These are phyloP conservation scores for Brachyhypopomus occidentalis DNA, from an alignment of 2,113 vertebrate species.

Conservation along the genomic window DNA sequence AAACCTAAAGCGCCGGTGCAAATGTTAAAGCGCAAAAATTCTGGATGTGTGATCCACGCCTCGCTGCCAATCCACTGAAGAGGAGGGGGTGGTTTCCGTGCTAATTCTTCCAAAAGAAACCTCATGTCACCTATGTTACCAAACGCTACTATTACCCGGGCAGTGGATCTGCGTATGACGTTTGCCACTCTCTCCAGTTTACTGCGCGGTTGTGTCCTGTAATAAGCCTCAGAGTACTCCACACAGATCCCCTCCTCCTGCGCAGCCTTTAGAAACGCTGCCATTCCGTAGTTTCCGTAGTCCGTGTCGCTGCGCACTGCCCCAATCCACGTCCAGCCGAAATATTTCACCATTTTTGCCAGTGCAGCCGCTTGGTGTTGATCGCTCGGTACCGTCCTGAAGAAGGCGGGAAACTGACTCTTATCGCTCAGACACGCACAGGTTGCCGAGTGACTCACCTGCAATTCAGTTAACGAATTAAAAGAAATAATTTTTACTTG, in stretches of 20 bases:
- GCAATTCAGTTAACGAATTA: not conserved
- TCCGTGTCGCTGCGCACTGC: conserved; percentile 69
- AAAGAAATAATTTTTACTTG: not conserved
- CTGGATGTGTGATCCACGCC: conserved; percentile 60
- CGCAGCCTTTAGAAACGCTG: conserved; percentile 61
- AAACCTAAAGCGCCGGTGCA: conserved; percentile 63
- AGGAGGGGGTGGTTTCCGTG: conserved; percentile 45
- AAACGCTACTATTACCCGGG: conserved; percentile 68
- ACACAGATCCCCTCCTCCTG: conserved; percentile 66
- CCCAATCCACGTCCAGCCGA: conserved; percentile 76
- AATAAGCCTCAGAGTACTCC: conserved; percentile 64
- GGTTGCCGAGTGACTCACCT: conserved; percentile 76
- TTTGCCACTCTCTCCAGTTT: conserved; percentile 64
- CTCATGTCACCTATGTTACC: conserved; percentile 55
- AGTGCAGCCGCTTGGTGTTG: conserved; percentile 67
- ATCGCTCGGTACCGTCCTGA: conserved; percentile 74
- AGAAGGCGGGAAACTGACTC: conserved; percentile 65
- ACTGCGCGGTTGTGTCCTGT: conserved; percentile 52
- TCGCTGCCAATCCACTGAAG: conserved; percentile 72
- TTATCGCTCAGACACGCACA: conserved; percentile 72
- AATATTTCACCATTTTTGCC: conserved; percentile 65
- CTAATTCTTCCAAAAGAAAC: conserved; percentile 61
- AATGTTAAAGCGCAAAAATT: conserved; percentile 52
- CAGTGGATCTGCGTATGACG: conserved; percentile 67
- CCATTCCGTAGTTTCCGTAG: conserved; percentile 71